Evolutionary conservation across 2,113 vertebrate genomes (phyloP).

Genomic region (Cyanoramphus novaezelandiae): DNA sequence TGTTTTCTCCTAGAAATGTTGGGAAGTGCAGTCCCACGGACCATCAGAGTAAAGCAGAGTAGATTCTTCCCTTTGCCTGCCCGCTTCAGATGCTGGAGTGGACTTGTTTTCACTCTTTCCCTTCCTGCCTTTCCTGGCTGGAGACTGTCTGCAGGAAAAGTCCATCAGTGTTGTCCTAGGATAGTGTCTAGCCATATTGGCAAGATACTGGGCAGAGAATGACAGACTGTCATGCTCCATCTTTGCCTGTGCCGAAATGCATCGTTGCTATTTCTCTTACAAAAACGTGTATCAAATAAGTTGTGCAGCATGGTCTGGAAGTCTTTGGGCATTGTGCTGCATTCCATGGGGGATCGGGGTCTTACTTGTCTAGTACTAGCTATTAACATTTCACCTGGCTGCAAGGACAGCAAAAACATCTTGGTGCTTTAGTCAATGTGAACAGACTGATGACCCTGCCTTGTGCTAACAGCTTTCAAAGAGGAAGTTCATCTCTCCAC

Average conservation of each 20-base stretch:
- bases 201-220: not conserved
- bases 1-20: constrained; percentile 59
- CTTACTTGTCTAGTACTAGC: not conserved
- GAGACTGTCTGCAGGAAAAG: not conserved
- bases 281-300: fast-evolving
- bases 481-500: not conserved
- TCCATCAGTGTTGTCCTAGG: not conserved
- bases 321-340: not conserved
- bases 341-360: not conserved
- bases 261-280: not conserved
- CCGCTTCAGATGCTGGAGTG: not conserved
- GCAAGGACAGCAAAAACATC: not conserved
- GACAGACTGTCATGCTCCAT: not conserved
- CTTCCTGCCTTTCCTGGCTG: not conserved
- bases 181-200: not conserved
- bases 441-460: not conserved
- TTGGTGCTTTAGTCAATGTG: not conserved
- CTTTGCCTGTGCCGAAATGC: not conserved
- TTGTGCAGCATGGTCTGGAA: not conserved
- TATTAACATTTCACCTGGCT: not conserved
- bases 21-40: not conserved
- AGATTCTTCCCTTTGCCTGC: constrained; percentile 10
- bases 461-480: not conserved
- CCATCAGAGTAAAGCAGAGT: not conserved
- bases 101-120: not conserved